phyloP scores from a whole-genome alignment of 1,140 invertebrate species.

The Whitmania pigra region DNA sequence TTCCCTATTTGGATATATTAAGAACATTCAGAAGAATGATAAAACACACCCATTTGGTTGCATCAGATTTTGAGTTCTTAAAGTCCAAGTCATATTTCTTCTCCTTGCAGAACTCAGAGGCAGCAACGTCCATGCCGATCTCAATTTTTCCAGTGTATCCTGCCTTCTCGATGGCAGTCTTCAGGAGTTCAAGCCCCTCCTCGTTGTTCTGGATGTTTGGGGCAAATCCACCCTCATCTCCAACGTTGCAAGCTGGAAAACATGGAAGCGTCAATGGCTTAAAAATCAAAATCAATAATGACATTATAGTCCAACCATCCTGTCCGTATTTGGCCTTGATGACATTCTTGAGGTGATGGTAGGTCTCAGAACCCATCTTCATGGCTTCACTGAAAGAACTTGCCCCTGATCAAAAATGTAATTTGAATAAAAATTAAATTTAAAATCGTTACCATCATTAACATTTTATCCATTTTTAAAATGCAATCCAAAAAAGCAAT shows the following conservation, averaged over 20 bases:
- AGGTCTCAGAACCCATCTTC: conserved; percentile 93
- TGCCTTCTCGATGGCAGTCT: conserved; percentile 79
- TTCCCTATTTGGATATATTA: too few species aligned
- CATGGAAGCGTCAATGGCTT: background rate
- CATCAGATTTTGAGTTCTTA: conserved; percentile 80
- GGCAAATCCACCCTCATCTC: conserved; percentile 98
- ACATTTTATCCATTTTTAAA: background rate
- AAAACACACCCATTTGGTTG: conserved; percentile 36
- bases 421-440: background rate
- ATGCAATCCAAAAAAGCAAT: background rate
- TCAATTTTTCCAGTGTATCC: conserved; percentile 85
- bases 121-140: conserved; percentile 98
- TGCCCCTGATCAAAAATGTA: conserved; percentile 52
- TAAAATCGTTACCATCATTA: background rate
- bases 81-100: conserved; percentile 89
- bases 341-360: conserved; percentile 88
- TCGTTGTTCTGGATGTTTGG: conserved; percentile 94
- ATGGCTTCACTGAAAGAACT: conserved; percentile 86
- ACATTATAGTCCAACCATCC: conserved; percentile 33
- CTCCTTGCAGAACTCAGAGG: conserved; percentile 80
- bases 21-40: conserved; percentile 10
- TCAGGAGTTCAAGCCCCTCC: conserved; percentile 73
- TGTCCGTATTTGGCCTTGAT: conserved; percentile 59
- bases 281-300: too few species aligned
- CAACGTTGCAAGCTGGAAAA: conserved; percentile 88